These are phyloP conservation scores for Ctenoplectra terminalis DNA, from an alignment of 1,140 invertebrate genomes.

Conservation along the genomic window DNA sequence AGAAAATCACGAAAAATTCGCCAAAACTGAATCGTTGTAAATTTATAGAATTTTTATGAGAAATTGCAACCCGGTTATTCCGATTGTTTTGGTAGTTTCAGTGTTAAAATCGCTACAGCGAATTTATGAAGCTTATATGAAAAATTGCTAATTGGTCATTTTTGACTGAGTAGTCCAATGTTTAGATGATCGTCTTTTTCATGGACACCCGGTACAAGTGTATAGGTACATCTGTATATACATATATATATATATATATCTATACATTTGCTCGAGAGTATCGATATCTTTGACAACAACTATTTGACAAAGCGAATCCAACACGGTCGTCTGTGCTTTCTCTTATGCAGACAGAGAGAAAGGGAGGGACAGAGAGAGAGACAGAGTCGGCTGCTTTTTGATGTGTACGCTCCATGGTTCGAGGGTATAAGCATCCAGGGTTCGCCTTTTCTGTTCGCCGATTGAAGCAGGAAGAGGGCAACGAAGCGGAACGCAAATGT, in stretches of 20 bases:
- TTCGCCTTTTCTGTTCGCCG: constrained; percentile 43
- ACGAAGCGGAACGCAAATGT: constrained; percentile 65
- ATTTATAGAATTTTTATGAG: no score
- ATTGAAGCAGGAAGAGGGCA: constrained; percentile 52
- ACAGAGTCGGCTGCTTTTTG: neutral
- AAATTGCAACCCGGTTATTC: no score
- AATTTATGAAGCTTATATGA: no score
- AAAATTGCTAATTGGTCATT: no score
- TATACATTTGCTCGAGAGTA: constrained; percentile 43
- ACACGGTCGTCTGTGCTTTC: constrained; percentile 14
- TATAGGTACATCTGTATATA: neutral
- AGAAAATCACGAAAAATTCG: no score
- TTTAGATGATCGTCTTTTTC: no score
- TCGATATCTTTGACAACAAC: constrained; percentile 50
- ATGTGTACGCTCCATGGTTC: neutral
- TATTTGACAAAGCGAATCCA: constrained; percentile 58
- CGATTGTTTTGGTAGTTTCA: no score
- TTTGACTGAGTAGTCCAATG: no score
- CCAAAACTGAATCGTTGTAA: no score
- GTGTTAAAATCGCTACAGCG: no score
- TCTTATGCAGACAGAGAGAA: neutral
- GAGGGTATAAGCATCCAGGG: neutral
- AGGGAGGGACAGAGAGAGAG: neutral
- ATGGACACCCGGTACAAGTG: no score
- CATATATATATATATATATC: neutral